Percentiles rank a stretch among this genome's conserved stretches.
Conservation (phyloP, 2,888 invertebrate species). For the Argynnis bischoffii region DNA sequence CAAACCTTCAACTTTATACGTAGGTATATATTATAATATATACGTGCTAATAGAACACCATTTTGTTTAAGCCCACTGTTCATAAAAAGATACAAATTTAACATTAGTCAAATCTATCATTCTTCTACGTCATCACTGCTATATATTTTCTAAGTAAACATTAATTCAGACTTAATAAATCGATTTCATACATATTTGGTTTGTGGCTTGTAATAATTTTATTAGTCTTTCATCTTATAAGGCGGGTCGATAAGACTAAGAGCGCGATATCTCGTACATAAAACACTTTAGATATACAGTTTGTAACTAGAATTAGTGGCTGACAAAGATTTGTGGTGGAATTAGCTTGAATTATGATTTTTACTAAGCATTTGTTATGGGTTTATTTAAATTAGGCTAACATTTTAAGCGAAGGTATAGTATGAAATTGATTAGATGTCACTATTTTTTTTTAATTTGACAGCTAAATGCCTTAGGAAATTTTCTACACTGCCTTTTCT, state of each 20-base stretch:
- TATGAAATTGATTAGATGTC: no score
- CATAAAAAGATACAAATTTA: background rate
- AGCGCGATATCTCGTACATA: constrained; percentile 40
- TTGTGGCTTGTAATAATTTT: constrained; percentile 38
- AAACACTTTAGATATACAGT: constrained; percentile 40
- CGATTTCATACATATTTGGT: constrained; percentile 25
- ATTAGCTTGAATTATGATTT: constrained; percentile 14
- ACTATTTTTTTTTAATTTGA: no score
- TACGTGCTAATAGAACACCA: background rate
- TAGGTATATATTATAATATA: no score
- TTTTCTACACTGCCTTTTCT: no score
- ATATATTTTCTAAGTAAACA: background rate
- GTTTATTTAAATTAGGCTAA: background rate
- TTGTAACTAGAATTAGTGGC: constrained; percentile 16
- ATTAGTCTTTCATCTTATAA: constrained; percentile 40
- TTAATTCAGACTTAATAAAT: constrained; percentile 15
- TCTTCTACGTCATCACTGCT: no score
- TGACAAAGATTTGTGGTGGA: constrained; percentile 17
- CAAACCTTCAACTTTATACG: no score
- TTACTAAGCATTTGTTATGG: constrained; percentile 7
- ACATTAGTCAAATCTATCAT: background rate
- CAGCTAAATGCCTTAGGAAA: no score
- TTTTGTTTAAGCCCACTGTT: background rate
- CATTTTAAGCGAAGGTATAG: no score
- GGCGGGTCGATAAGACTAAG: constrained; percentile 40